Percentiles rank a stretch among this genome's conserved stretches.
Evolutionary conservation across 2,888 invertebrate species (phyloP).

Genomic region (Zygothrica quintamaculata): DNA sequence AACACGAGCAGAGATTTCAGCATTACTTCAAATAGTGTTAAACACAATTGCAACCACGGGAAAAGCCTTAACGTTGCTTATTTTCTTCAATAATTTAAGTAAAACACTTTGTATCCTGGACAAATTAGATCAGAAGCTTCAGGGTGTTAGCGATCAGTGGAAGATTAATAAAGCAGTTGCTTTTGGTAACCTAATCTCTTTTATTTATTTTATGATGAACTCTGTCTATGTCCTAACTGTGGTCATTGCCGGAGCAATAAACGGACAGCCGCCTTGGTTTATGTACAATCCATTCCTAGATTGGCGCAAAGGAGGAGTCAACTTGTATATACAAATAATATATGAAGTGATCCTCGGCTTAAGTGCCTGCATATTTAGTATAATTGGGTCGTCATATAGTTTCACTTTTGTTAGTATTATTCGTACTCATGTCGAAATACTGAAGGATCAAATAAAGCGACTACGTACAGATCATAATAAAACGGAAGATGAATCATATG

Average conservation of each 20-base stretch:
- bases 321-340: constrained; percentile 32
- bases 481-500: constrained; percentile 35
- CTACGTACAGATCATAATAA: constrained; percentile 26
- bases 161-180: constrained; percentile 53
- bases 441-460: constrained; percentile 41
- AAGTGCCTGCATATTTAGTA: constrained; percentile 30
- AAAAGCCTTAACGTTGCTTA: constrained; percentile 20
- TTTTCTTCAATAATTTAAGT: constrained; percentile 16
- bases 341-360: constrained; percentile 40
- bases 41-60: constrained; percentile 34
- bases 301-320: constrained; percentile 37
- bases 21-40: constrained; percentile 42
- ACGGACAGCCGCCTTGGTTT: constrained; percentile 47
- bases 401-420: constrained; percentile 38
- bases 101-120: constrained; percentile 27
- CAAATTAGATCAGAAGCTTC: constrained; percentile 31
- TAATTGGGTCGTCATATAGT: constrained; percentile 38
- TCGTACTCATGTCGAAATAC: constrained; percentile 35
- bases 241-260: constrained; percentile 18
- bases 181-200: constrained; percentile 36
- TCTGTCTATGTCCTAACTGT: constrained; percentile 15
- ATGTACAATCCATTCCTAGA: constrained; percentile 57
- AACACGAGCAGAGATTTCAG: constrained; percentile 39
- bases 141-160: constrained; percentile 19
- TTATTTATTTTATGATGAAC: too few species aligned